Base-by-base conservation (phyloP, 2,888 invertebrate species). In the Pecten maximus region DNA sequence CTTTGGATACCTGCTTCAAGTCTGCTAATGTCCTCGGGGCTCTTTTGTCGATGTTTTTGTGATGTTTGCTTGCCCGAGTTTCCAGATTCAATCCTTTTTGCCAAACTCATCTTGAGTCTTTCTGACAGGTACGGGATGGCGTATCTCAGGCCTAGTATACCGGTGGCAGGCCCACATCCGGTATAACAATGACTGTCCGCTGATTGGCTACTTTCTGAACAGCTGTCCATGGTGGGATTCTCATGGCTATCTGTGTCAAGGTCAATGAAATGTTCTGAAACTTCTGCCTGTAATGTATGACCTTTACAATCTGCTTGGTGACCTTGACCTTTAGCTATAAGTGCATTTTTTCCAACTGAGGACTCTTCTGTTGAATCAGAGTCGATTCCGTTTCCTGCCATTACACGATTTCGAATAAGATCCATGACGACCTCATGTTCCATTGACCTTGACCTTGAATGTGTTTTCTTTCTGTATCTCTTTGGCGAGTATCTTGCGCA, bases 41-140 rank as follows among this genome's bases (percentile, higher is more conserved):
- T 40, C 23, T 74, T 23, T 1, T 28, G 35, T 40, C 40, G 23
- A 6, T 50, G 54, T 54, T 60, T 74, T 40, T 16, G 12, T 15
- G 60, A 35, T 35, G 28, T 86, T 87, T 44, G 35, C 35, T 40
- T 16, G 40, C 40, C 48, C 23, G 87, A 23, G 6, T 35, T 39
- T 35, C 44, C 89, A 35, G 40, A 88, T 50, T 87, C 48, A 35
- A 91, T 88, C 23, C 91, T 74, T 16, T 89, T 89, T 16, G 88
- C 87, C 6, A 91, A 28, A 35, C 90, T 91, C 2, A 88, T 54
- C 44, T 88, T 91, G 28, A 93, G 91, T 74, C 91, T 90, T 10
- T 93, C 91, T 2, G 94, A 93, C 15, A 94, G 88, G 87, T 93
- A 94, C 0, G 93, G 93, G 35, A 94, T 89, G 39, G 94, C 94